phyloP scores from a whole-genome alignment of 2,113 vertebrate species.

The Diadophis punctatus region DNA sequence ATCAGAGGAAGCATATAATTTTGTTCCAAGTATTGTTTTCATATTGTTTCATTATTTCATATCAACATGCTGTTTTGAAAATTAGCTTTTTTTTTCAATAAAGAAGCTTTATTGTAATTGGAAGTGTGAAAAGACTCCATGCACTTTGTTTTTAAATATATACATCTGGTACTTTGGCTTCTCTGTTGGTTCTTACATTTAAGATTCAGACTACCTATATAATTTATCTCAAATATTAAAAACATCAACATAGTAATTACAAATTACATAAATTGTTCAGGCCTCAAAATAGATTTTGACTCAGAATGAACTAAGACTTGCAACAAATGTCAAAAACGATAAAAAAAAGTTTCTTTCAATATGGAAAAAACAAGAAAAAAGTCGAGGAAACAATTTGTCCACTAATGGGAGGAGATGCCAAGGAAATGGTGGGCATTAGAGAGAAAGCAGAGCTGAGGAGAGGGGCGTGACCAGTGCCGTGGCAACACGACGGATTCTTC shows the following conservation, averaged over 20 bases:
- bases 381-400: too few relatives aligned
- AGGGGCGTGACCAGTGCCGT: too few relatives aligned
- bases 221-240: not conserved
- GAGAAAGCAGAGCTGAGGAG: too few relatives aligned
- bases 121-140: not conserved
- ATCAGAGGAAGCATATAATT: not conserved
- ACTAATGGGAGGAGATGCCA: too few relatives aligned
- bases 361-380: too few relatives aligned
- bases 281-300: not conserved
- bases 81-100: not conserved
- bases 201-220: not conserved
- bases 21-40: not conserved
- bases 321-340: too few relatives aligned
- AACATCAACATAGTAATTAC: not conserved
- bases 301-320: too few relatives aligned
- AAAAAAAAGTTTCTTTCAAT: too few relatives aligned
- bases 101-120: not conserved
- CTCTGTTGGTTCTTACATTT: not conserved
- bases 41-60: not conserved
- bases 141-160: not conserved
- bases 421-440: too few relatives aligned
- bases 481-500: too few relatives aligned
- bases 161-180: not conserved
- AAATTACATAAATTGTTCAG: not conserved
- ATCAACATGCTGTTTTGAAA: not conserved